Percentiles rank a stretch among this genome's conserved stretches.
These are phyloP conservation scores for Heliopora coerulea DNA, from an alignment of 92 coral and sea anemone genomes.

Conservation along the genomic window DNA sequence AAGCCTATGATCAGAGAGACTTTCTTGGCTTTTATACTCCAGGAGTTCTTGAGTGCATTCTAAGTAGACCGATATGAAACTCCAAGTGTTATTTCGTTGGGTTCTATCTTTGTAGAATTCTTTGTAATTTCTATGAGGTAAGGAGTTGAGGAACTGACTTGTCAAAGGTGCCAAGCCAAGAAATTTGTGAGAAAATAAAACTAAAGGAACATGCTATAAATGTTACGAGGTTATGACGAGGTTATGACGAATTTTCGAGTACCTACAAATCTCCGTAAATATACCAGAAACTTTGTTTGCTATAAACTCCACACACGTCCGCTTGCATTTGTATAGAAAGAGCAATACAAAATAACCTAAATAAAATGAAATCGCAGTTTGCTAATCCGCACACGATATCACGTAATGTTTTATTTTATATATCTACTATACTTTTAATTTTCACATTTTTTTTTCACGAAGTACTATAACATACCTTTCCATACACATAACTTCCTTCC, in stretches of 20 bases:
- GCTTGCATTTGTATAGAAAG: constrained; percentile 75
- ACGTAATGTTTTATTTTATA: neutral
- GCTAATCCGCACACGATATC: too few species aligned
- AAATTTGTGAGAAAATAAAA: too few species aligned
- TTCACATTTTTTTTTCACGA: neutral
- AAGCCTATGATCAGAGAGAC: constrained; percentile 65
- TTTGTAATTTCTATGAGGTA: constrained; percentile 59
- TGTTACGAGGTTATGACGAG: too few species aligned
- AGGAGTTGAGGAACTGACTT: too few species aligned
- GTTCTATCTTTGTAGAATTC: constrained; percentile 61
- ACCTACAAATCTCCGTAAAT: constrained; percentile 50
- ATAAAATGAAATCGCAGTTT: neutral
- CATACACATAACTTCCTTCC: constrained; percentile 59
- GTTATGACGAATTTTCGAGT: neutral
- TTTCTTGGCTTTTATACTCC: constrained; percentile 79
- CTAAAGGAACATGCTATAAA: too few species aligned
- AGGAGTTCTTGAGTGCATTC: constrained; percentile 80
- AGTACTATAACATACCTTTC: constrained; percentile 63
- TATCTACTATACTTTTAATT: neutral
- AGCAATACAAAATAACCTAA: constrained; percentile 81
- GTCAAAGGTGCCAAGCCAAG: too few species aligned
- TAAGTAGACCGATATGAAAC: constrained; percentile 68
- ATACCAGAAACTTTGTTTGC: constrained; percentile 67
- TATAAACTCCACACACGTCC: constrained; percentile 65
- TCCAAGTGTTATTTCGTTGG: constrained; percentile 75